A percentile compares a stretch with the other conserved stretches of the same genome.
Conservation (phyloP, 2,113 vertebrate species). For the Gasterosteus nipponicus region DNA sequence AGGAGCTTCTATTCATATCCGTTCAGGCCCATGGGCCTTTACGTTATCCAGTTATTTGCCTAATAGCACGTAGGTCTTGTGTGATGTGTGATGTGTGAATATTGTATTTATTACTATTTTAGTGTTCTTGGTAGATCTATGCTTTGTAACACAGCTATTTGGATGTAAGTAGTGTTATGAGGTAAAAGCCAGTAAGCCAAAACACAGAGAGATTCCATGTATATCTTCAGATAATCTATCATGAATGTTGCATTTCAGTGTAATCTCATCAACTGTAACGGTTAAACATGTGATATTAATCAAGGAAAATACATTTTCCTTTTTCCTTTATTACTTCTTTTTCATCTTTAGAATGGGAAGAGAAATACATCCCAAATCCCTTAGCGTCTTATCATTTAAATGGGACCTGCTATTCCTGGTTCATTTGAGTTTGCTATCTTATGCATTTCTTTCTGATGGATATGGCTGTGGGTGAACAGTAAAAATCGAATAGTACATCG, state of each 20-base stretch:
- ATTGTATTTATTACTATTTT: too few relatives aligned
- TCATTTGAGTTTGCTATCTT: too few relatives aligned
- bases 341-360: neutral
- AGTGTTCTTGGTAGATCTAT: too few relatives aligned
- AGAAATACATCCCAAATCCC: neutral
- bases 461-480: neutral
- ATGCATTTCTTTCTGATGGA: neutral
- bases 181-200: neutral
- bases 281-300: neutral
- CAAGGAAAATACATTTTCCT: neutral
- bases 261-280: neutral
- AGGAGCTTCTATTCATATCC: too few relatives aligned
- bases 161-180: neutral
- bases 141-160: too few relatives aligned
- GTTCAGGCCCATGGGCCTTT: too few relatives aligned
- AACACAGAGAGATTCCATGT: neutral
- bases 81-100: too few relatives aligned
- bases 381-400: neutral
- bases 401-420: neutral
- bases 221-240: neutral
- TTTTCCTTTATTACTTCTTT: neutral
- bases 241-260: neutral
- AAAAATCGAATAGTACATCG: neutral
- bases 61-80: too few relatives aligned
- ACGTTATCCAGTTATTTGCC: too few relatives aligned